Base-by-base conservation (phyloP, 1,140 invertebrate species). In the Drosophila leontia region DNA sequence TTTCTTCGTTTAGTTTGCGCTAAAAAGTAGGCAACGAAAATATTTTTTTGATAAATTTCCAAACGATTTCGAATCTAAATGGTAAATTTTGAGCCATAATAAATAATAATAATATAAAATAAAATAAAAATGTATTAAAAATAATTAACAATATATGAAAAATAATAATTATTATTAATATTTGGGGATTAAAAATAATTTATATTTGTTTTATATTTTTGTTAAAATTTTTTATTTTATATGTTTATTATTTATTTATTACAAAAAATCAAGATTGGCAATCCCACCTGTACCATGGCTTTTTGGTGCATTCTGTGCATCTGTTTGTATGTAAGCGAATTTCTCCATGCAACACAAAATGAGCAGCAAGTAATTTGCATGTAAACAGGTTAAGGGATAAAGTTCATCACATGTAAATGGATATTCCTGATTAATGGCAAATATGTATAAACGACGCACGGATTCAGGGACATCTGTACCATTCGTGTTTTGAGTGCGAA, bases 321-420 rank as follows among this genome's bases (percentile, higher is more conserved):
- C 26, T 67, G 55, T 39, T 45, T 67, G 41, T 65, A 41, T 65
- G 9, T n/a, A 1, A 13, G 26, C 26, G 59, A 51, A 48, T 71
- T 8, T 32, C 35, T 29, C 13, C 26, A 34, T 48, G 47, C 29
- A 64, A 65, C 56, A 61, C 55, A 61, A 83, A 79, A 70, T 82
- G 80, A 82, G 63, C 79, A 82, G 58, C 68, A 55, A 78, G 64
- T 78, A 78, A 78, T 78, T 70, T 78, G 69, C 75, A 78, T 78
- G 64, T 78, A 78, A 70, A 78, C 75, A 77, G 75, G 75, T 77
- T 77, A 77, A 78, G 64, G 75, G 63, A 78, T 78, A 77, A 77
- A 77, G 63, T 68, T 78, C 74, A 48, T 78, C 55, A 69, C 75
- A 61, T 60, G 72, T 64, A 76, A 65, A 67, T 75, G 72, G 71